A percentile compares a stretch with the other conserved stretches of the same genome.
Evolutionary conservation across 2,797 vertebrate species (phyloP).

Genomic region (Smutsia gigantea): DNA sequence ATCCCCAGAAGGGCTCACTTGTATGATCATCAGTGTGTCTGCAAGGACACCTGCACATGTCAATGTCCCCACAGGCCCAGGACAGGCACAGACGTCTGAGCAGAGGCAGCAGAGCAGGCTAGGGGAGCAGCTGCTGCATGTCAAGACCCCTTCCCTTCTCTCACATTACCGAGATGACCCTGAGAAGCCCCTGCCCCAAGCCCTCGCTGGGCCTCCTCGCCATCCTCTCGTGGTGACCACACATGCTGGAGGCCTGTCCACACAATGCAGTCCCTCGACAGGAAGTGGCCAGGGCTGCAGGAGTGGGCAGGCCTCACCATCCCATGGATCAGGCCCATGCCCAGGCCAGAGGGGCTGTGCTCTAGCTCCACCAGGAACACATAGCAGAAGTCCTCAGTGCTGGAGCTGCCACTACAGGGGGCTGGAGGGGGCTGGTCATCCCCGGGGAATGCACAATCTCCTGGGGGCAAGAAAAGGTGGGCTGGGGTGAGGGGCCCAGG

Average conservation of each 20-base stretch:
- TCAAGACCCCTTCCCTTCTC: not conserved
- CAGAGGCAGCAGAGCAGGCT: not conserved
- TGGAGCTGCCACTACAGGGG: slow-evolving; percentile 88
- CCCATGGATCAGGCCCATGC: slow-evolving; percentile 97
- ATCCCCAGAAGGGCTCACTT: not conserved
- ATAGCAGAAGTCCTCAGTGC: slow-evolving; percentile 93
- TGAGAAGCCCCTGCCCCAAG: not conserved
- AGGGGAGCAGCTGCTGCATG: rapidly evolving
- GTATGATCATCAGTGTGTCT: rapidly evolving
- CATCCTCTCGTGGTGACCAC: rapidly evolving
- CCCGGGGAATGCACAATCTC: slow-evolving; percentile 83
- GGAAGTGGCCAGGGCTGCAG: not conserved
- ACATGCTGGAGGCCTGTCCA: rapidly evolving
- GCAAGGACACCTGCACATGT: rapidly evolving
- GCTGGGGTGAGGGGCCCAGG: too few species aligned
- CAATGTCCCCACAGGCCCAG: rapidly evolving
- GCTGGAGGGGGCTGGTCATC: slow-evolving; percentile 89
- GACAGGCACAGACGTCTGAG: not conserved
- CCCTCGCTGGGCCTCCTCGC: rapidly evolving
- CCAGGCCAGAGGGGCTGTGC: slow-evolving; percentile 95
- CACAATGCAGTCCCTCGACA: rapidly evolving
- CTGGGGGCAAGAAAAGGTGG: too few species aligned
- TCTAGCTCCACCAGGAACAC: slow-evolving; percentile 97
- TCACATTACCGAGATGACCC: rapidly evolving
- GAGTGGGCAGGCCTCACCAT: slow-evolving; percentile 87